Base-by-base conservation (phyloP, 2,888 invertebrate genomes). In the Anarsia innoxiella region DNA sequence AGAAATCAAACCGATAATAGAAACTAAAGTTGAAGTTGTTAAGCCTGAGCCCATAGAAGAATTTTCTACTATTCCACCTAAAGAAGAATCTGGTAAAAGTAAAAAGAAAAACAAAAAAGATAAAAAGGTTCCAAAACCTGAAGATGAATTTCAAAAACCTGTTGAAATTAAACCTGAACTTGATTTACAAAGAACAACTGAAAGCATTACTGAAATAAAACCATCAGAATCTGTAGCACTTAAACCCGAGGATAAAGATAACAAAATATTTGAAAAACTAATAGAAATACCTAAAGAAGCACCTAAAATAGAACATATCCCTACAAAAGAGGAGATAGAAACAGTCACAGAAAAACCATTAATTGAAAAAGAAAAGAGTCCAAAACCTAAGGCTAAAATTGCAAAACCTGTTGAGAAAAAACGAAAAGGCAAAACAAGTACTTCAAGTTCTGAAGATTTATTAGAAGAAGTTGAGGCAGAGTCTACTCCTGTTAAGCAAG, bases 381-480 rank as follows among this genome's bases (percentile, higher is more conserved):
- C 49, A 2, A 73, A 67, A 50, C 48, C 57, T 9, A 76, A 74
- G 59, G 67, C 75, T 12, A 72, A 64, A 64, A 73, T 77, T 12
- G 71, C 62, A 6, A 78, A 80, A 49, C 74, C 79, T 3, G 75
- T 77, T 1, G 72, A 77, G 40, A 77, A 72, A 39, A 80, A 74
- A 53, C 53, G 51, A 1, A 73, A 71, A 57, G 61, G 41, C 5
- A 52, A 53, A 42, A 39, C 23, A 9, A 30, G 43, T 23, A 3
- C 12, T 12, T 26, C 33, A 5, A 26, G 26, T 33, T 26, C 15
- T 11, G 33, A 33, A 26, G 25, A 26, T 2, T 33, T 26, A 6
- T 11, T 12, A 4, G 32, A 23, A 32, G 19, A 23, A n/a, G n/a
- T n/a, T n/a, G n/a, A n/a, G n/a, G n/a, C n/a, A n/a, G n/a, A n/a